Base-by-base conservation (phyloP, 2,113 vertebrate genomes). In the Prietella phreatophila region DNA sequence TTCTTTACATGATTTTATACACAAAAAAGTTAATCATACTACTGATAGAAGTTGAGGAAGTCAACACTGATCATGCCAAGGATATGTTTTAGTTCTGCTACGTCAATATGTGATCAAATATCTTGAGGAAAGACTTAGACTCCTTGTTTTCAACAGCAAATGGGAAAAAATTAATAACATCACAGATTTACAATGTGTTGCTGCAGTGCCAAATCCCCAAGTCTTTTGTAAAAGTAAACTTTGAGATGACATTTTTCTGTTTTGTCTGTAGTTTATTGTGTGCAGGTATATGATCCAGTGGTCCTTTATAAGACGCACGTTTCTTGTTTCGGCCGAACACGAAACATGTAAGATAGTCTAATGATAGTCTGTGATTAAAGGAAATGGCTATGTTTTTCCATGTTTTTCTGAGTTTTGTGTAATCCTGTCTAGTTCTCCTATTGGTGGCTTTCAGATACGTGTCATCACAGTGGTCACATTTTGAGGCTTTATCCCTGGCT, bases 121-220 rank as follows among this genome's bases (percentile, higher is more conserved):
- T 60, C 85, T 83, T 55, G 14, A 55, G 89, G 86, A 84, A 87
- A 33, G 8, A 39, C 14, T 53, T 65, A n/a, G 82, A 76, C n/a
- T 58, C 69, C 89, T 88, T 78, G 33, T 36, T 90, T 92, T 91
- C 78, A 86, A 75, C 67, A 83, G 76, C 53, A 82, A 73, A 61
- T 65, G 82, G 67, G 85, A 42, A 53, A 88, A 75, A 86, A 85
- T 55, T 55, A 86, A 81, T 61, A 82, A 88, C 85, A 53, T 79
- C 20, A 73, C 27, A 83, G 82, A 89, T 93, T 91, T 91, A 91
- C 87, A 91, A 90, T 75, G 60, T 90, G 86, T 83, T 91, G 80
- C 36, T 71, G 36, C 20, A 75, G 36, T 76, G 86, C 86, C 82
- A 78, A 83, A 25, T 87, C 81, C 85, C 27, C 56, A 69, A 78